Evolutionary conservation across 2,888 invertebrate genomes (phyloP).

Genomic region (Ectemnius continuus): DNA sequence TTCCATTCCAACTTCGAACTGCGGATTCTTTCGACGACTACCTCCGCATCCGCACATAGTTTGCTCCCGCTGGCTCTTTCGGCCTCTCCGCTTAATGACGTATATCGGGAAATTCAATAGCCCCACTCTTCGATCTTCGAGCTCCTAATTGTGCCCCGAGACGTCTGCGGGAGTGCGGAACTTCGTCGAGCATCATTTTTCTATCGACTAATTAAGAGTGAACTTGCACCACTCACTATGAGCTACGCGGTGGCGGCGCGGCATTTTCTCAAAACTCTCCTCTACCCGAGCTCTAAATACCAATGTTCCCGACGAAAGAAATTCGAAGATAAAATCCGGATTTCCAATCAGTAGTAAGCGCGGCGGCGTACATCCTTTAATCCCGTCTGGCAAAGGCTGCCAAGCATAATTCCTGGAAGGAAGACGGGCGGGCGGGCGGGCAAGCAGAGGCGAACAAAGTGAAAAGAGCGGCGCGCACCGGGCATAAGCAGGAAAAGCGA

Average conservation of each 20-base stretch:
- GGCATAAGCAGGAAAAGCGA: not conserved
- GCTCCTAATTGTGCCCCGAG: too few species aligned
- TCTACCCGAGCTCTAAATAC: too few species aligned
- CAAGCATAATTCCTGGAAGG: not conserved
- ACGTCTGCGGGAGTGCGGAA: too few species aligned
- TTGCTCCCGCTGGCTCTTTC: conserved; percentile 36
- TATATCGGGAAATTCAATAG: conserved; percentile 1
- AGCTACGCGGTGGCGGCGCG: too few species aligned
- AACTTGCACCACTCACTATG: too few species aligned
- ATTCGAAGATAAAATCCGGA: too few species aligned
- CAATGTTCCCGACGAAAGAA: too few species aligned
- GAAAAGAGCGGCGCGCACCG: not conserved
- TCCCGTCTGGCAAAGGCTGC: not conserved
- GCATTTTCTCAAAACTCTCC: too few species aligned
- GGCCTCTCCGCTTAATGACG: not conserved
- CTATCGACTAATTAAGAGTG: too few species aligned
- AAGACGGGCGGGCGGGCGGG: not conserved
- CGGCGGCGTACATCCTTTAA: not conserved
- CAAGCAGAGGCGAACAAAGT: not conserved
- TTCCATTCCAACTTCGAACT: conserved; percentile 33
- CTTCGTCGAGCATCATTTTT: too few species aligned
- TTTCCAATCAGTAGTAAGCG: too few species aligned
- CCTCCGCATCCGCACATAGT: conserved; percentile 32
- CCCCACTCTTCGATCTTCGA: too few species aligned
- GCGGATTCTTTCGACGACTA: conserved; percentile 57